Evolutionary conservation across 2,888 invertebrate genomes (phyloP).

Genomic region (Parapristionchus giblindavisi): DNA sequence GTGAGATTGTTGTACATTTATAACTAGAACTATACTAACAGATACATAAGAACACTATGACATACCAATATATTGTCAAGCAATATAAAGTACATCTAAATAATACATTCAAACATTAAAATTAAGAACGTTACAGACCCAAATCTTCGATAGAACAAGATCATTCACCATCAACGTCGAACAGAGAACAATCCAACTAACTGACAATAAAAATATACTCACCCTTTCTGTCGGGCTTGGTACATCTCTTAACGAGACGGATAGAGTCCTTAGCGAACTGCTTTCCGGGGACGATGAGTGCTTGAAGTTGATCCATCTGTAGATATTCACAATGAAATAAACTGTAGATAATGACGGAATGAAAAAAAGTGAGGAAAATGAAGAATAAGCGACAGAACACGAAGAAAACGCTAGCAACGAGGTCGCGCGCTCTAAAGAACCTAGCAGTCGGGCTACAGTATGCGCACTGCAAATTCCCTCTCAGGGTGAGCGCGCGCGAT

Average conservation of each 20-base stretch:
- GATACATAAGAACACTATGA: background rate
- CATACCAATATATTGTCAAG: background rate
- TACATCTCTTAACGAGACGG: slow-evolving; percentile 96
- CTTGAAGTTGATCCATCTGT: slow-evolving; percentile 94
- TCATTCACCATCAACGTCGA: background rate
- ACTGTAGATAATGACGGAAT: background rate
- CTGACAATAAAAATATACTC: no score
- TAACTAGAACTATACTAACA: no score
- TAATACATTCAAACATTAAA: background rate
- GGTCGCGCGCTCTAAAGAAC: background rate
- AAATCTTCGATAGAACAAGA: no score
- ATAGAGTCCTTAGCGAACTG: slow-evolving; percentile 98
- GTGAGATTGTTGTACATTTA: no score
- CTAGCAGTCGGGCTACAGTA: background rate
- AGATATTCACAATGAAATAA: background rate
- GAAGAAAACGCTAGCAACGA: background rate
- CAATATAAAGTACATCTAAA: background rate
- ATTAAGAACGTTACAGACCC: no score
- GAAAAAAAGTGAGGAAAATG: no score
- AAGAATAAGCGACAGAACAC: background rate
- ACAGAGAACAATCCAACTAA: background rate
- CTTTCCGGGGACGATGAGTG: slow-evolving; percentile 91
- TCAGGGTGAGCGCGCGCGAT: slow-evolving; percentile 9
- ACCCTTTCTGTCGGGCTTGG: slow-evolving; percentile 98
- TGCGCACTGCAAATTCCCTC: background rate